Percentiles rank a stretch among this genome's conserved stretches.
phyloP scores from a whole-genome alignment of 2,113 vertebrate genomes.

The Eubucco bourcierii region DNA sequence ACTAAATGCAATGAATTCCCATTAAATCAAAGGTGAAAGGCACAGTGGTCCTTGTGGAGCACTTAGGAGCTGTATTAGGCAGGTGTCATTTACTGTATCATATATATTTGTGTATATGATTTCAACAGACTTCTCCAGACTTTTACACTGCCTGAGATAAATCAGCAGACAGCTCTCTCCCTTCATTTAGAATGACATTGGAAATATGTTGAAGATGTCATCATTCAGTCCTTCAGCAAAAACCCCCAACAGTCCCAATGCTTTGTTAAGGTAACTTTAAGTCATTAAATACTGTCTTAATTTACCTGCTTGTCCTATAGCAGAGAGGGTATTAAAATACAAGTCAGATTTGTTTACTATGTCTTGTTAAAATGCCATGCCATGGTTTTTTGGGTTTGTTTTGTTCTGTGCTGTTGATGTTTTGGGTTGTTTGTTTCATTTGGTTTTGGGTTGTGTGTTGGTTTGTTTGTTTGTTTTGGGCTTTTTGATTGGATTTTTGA shows the following conservation, averaged over 20 bases:
- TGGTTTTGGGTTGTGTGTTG: no score
- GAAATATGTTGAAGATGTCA: not conserved
- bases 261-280: not conserved
- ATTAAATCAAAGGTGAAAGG: conserved; percentile 62
- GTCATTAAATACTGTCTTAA: not conserved
- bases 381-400: not conserved
- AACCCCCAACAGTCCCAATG: not conserved
- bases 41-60: not conserved
- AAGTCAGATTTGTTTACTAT: not conserved
- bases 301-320: not conserved
- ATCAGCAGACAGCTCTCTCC: not conserved
- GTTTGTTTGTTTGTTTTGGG: no score
- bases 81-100: not conserved
- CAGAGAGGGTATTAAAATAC: not conserved
- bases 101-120: not conserved
- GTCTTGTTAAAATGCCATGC: not conserved
- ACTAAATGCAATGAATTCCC: conserved; percentile 53
- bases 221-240: not conserved
- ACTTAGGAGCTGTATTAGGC: not conserved
- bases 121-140: not conserved
- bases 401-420: no score
- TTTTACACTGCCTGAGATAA: not conserved
- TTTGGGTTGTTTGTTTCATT: no score
- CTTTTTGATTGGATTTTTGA: no score
- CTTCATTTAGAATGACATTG: not conserved